Conservation (phyloP, 2,888 invertebrate genomes). For the Muschampia plurimacula region DNA sequence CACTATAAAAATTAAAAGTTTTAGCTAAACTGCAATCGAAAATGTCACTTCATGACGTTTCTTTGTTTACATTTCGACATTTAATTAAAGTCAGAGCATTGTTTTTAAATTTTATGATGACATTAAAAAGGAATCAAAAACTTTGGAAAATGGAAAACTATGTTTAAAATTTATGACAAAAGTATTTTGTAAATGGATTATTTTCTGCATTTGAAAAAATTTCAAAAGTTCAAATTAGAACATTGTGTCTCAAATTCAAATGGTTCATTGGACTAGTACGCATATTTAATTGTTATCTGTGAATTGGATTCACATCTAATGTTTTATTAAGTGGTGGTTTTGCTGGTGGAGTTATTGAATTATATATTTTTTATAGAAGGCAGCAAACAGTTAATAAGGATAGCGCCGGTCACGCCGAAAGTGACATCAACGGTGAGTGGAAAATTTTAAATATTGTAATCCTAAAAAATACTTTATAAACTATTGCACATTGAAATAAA, state of each 20-base stretch:
- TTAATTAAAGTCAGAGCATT: neutral
- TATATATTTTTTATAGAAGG: constrained; percentile 49
- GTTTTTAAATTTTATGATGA: constrained; percentile 10
- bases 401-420: constrained; percentile 66
- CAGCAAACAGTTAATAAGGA: constrained; percentile 68
- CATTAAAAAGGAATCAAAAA: constrained; percentile 32
- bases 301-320: constrained; percentile 28
- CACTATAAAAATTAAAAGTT: too few relatives aligned
- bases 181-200: constrained; percentile 43
- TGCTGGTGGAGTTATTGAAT: constrained; percentile 43
- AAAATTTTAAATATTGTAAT: constrained; percentile 1
- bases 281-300: neutral
- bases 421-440: constrained; percentile 59
- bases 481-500: too few relatives aligned
- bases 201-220: constrained; percentile 63
- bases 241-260: constrained; percentile 39
- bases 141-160: constrained; percentile 56
- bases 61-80: too few relatives aligned
- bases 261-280: constrained; percentile 23
- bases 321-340: constrained; percentile 51
- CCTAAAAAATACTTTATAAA: too few relatives aligned
- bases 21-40: too few relatives aligned
- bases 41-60: too few relatives aligned
- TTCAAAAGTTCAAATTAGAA: constrained; percentile 49
- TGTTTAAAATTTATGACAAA: constrained; percentile 50